phyloP scores from a whole-genome alignment of 1,140 invertebrate species.

The Heliconius eleuchia region DNA sequence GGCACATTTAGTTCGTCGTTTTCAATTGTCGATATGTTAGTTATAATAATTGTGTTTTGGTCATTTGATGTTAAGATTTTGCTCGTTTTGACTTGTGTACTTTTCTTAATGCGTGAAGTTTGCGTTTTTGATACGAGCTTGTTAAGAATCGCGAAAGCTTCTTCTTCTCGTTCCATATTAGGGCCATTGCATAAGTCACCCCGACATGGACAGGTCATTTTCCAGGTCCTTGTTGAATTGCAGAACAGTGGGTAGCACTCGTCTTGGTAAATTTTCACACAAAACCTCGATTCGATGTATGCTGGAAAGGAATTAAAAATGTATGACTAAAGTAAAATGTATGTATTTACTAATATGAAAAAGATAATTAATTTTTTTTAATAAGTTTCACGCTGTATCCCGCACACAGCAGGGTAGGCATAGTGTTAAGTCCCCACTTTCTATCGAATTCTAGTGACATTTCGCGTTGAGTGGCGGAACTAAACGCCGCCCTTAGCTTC shows the following conservation, averaged over 20 bases:
- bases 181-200: constrained; percentile 79
- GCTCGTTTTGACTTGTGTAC: constrained; percentile 33
- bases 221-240: constrained; percentile 75
- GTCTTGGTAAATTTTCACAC: constrained; percentile 76
- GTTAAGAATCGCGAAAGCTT: constrained; percentile 57
- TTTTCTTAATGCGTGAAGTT: constrained; percentile 48
- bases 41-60: constrained; percentile 44
- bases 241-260: constrained; percentile 77
- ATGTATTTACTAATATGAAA: background rate
- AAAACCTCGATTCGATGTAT: constrained; percentile 70
- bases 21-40: constrained; percentile 39
- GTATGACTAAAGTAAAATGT: constrained; percentile 25
- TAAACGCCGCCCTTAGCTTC: too few species aligned
- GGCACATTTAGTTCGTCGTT: constrained; percentile 20
- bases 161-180: constrained; percentile 61
- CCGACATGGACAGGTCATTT: constrained; percentile 80
- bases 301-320: constrained; percentile 49
- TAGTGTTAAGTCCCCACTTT: too few species aligned
- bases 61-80: constrained; percentile 33
- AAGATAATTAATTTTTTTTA: too few species aligned
- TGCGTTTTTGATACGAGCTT: constrained; percentile 52
- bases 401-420: too few species aligned
- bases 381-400: too few species aligned
- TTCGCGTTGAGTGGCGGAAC: too few species aligned
- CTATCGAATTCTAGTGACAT: too few species aligned